Percentiles rank a stretch among this genome's conserved stretches.
Evolutionary conservation across 2,888 invertebrate genomes (phyloP).

Genomic region (Lottia scabra): DNA sequence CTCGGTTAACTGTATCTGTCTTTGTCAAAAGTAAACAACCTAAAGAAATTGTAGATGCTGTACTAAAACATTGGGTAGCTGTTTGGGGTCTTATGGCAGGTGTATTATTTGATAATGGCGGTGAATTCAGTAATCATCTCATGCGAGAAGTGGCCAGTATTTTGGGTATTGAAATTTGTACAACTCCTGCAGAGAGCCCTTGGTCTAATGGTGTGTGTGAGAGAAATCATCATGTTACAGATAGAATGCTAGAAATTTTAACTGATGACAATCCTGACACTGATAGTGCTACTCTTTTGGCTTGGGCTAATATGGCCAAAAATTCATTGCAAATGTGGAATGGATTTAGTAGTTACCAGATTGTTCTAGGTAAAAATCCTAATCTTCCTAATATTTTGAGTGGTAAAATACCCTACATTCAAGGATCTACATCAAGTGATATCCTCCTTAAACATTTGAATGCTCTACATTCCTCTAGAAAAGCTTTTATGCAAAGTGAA

Average conservation of each 20-base stretch:
- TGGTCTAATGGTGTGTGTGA: slow-evolving; percentile 5
- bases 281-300: slow-evolving; percentile 3
- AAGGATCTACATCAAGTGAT: background rate
- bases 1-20: background rate
- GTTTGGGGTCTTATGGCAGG: slow-evolving; percentile 13
- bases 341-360: slow-evolving; percentile 5
- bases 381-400: background rate
- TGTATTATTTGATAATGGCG: slow-evolving; percentile 24
- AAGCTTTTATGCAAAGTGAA: background rate
- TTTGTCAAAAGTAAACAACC: slow-evolving; percentile 17
- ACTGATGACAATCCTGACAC: background rate
- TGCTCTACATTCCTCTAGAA: background rate
- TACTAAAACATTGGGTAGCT: slow-evolving; percentile 26
- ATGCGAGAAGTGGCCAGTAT: slow-evolving; percentile 23
- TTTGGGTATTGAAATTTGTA: slow-evolving; percentile 21
- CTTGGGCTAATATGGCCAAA: slow-evolving; percentile 21
- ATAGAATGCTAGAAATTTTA: slow-evolving; percentile 17
- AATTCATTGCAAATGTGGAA: slow-evolving; percentile 8
- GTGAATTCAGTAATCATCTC: slow-evolving; percentile 26
- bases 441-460: background rate
- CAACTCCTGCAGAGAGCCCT: slow-evolving; percentile 23
- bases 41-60: slow-evolving; percentile 21
- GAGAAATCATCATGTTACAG: background rate
- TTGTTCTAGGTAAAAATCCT: slow-evolving; percentile 1
- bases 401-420: background rate